Percentiles rank a stretch among this genome's conserved stretches.
Conservation (phyloP, 1,140 invertebrate genomes). For the Cydia fagiglandana region DNA sequence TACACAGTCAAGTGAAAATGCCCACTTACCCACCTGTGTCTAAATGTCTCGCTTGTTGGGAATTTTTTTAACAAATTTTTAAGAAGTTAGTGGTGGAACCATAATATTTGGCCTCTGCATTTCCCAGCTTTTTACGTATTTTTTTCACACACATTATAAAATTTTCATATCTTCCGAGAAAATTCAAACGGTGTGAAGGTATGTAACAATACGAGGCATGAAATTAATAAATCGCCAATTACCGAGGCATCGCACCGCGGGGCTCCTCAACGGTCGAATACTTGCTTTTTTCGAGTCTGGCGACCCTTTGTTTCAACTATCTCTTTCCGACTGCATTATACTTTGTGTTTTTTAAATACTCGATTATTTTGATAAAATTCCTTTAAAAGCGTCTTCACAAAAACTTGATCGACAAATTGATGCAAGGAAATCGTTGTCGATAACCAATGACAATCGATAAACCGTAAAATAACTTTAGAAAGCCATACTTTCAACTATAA, state of each 20-base stretch:
- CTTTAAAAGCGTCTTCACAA: not conserved
- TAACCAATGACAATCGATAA: too few species aligned
- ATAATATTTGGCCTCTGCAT: too few species aligned
- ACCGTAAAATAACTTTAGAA: not conserved
- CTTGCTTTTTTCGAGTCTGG: constrained; percentile 8
- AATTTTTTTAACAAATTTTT: too few species aligned
- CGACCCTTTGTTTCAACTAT: constrained; percentile 3
- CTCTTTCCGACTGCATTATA: not conserved
- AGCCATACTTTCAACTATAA: not conserved
- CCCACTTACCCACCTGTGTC: too few species aligned
- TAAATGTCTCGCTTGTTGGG: too few species aligned
- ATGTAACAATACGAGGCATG: constrained; percentile 20
- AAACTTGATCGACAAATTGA: not conserved
- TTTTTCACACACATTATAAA: not conserved
- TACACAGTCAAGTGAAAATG: too few species aligned
- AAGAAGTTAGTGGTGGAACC: too few species aligned
- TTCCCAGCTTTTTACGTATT: not conserved
- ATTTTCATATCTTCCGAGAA: not conserved
- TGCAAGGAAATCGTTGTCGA: not conserved
- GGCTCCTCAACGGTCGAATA: not conserved
- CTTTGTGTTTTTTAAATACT: not conserved
- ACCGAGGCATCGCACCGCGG: not conserved
- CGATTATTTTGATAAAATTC: not conserved
- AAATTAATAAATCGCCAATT: constrained; percentile 2
- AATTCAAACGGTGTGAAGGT: constrained; percentile 17